Percentiles rank a stretch among this genome's conserved stretches.
Conservation (phyloP, 1,140 invertebrate genomes). For the Lithobius niger region DNA sequence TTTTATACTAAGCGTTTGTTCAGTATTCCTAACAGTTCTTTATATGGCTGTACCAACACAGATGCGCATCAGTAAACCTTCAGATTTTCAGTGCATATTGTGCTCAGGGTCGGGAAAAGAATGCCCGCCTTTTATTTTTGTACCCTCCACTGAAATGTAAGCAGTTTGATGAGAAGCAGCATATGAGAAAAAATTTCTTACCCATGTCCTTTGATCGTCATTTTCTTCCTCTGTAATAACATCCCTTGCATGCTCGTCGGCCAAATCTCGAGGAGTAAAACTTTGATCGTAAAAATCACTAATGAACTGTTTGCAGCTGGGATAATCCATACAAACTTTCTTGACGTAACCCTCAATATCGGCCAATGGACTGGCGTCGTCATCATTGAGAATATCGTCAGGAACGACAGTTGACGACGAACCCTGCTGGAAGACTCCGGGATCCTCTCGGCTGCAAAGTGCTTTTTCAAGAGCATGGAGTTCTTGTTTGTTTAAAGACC, state of each 20-base stretch:
- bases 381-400: slow-evolving; percentile 2
- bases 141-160: too few relatives aligned
- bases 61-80: too few relatives aligned
- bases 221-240: slow-evolving; percentile 8
- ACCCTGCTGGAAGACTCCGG: slow-evolving; percentile 19
- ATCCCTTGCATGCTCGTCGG: background rate
- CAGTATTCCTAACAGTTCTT: too few relatives aligned
- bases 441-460: slow-evolving; percentile 78
- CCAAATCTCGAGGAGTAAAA: slow-evolving; percentile 12
- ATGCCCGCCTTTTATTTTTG: too few relatives aligned
- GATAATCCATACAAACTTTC: slow-evolving; percentile 53
- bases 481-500: slow-evolving; percentile 71
- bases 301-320: slow-evolving; percentile 47
- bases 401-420: background rate
- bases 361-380: slow-evolving; percentile 29
- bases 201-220: slow-evolving; percentile 6
- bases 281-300: slow-evolving; percentile 34
- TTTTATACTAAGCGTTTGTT: too few relatives aligned
- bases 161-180: too few relatives aligned
- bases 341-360: slow-evolving; percentile 54
- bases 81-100: too few relatives aligned
- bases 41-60: too few relatives aligned
- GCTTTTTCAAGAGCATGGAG: slow-evolving; percentile 69
- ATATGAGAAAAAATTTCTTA: background rate
- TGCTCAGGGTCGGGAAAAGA: too few relatives aligned